Conservation (phyloP, 1,140 invertebrate genomes). For the Chelonus insularis region DNA sequence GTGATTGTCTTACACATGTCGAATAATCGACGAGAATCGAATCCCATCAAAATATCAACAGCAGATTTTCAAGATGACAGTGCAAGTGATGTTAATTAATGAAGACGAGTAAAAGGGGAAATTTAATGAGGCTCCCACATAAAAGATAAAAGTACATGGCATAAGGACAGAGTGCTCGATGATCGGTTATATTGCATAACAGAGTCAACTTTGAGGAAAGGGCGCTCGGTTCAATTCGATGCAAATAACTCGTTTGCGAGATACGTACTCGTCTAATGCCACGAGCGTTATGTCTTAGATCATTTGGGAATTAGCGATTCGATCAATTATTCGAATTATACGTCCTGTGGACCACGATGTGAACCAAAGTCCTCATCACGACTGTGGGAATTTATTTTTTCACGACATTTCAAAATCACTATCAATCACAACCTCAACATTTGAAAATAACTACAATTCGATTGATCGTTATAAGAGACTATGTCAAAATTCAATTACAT, state of each 20-base stretch:
- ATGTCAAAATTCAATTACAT: no score
- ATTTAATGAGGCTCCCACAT: slow-evolving; percentile 10
- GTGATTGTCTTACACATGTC: background rate
- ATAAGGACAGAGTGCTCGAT: no score
- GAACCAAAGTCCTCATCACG: background rate
- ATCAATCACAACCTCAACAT: no score
- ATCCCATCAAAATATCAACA: slow-evolving; percentile 1
- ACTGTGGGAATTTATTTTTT: slow-evolving; percentile 29
- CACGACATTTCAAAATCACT: slow-evolving; percentile 10
- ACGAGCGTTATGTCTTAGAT: slow-evolving; percentile 23
- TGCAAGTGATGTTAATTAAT: slow-evolving; percentile 15
- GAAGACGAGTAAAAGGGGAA: background rate
- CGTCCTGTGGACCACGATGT: background rate
- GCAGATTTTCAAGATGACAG: slow-evolving; percentile 1
- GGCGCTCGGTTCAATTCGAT: slow-evolving; percentile 57
- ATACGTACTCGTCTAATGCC: slow-evolving; percentile 21
- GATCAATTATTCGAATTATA: slow-evolving; percentile 30
- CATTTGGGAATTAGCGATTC: slow-evolving; percentile 33
- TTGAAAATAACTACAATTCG: no score
- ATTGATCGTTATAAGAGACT: no score
- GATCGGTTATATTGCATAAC: background rate
- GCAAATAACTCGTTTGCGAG: slow-evolving; percentile 57
- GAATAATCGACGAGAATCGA: background rate
- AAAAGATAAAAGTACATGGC: background rate
- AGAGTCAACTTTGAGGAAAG: slow-evolving; percentile 2